These are phyloP conservation scores for Diogma glabrata DNA, from an alignment of 2,888 invertebrate species.

Conservation along the genomic window DNA sequence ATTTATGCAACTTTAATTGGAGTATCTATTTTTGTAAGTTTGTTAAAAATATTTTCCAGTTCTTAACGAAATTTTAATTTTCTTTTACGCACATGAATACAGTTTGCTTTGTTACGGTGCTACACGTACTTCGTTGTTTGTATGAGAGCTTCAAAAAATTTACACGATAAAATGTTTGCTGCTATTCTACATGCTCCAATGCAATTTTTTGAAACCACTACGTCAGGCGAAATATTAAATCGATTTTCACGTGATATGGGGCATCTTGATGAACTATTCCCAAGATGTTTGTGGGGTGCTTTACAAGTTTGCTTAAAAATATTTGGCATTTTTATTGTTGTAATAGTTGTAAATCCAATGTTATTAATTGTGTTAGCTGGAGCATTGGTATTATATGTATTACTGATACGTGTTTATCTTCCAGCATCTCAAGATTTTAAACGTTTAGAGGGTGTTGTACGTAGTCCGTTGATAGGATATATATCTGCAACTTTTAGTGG, in stretches of 20 bases:
- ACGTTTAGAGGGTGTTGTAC: conserved; percentile 58
- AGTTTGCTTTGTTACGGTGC: conserved; percentile 47
- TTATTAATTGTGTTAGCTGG: conserved; percentile 53
- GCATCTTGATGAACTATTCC: conserved; percentile 45
- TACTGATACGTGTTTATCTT: conserved; percentile 55
- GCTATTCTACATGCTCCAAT: conserved; percentile 65
- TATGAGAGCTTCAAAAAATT: conserved; percentile 59
- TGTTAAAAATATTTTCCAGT: too few relatives aligned
- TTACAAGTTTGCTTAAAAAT: conserved; percentile 45
- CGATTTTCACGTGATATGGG: conserved; percentile 67
- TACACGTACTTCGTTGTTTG: conserved; percentile 64
- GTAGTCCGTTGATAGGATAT: conserved; percentile 87
- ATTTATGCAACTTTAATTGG: conserved; percentile 28
- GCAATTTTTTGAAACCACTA: conserved; percentile 77
- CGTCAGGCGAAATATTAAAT: conserved; percentile 62
- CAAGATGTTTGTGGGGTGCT: conserved; percentile 42
- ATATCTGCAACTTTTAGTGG: conserved; percentile 79
- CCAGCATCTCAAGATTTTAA: conserved; percentile 64
- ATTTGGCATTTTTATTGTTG: conserved; percentile 62
- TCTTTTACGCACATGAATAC: too few relatives aligned
- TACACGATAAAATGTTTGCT: conserved; percentile 78
- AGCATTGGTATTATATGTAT: conserved; percentile 49
- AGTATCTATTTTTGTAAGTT: neutral
- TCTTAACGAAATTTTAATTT: too few relatives aligned
- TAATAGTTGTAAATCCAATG: conserved; percentile 57